Evolutionary conservation across 2,113 vertebrate genomes (phyloP).

Genomic region (Merops nubicus): DNA sequence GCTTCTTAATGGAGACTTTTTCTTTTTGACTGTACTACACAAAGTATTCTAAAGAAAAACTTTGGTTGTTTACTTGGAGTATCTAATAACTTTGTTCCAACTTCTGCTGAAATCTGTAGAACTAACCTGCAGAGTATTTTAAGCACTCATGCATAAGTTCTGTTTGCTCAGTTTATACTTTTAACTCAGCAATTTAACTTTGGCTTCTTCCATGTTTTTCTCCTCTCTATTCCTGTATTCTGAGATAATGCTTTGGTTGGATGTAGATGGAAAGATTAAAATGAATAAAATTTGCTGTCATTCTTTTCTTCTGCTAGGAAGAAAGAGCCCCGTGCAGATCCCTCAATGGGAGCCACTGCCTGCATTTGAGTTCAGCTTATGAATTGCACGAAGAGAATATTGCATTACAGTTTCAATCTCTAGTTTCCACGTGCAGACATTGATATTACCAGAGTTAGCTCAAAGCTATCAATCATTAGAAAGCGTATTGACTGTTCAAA

Average conservation of each 20-base stretch:
- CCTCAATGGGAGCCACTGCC: background rate
- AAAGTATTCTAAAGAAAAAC: background rate
- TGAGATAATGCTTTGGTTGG: background rate
- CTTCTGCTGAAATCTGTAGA: background rate
- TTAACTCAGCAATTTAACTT: background rate
- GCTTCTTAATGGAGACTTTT: background rate
- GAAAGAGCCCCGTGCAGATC: slow-evolving; percentile 30
- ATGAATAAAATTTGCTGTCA: background rate
- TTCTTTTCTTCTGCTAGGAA: slow-evolving; percentile 13
- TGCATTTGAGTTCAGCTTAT: slow-evolving; percentile 63
- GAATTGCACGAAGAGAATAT: slow-evolving; percentile 68
- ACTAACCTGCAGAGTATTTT: background rate
- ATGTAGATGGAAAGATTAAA: background rate
- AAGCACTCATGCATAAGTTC: background rate
- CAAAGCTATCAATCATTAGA: slow-evolving; percentile 78
- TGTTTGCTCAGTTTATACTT: background rate
- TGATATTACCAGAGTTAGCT: slow-evolving; percentile 68
- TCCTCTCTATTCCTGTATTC: background rate
- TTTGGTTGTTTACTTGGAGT: background rate
- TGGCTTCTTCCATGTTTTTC: background rate
- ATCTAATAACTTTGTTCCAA: background rate
- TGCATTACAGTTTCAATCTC: slow-evolving; percentile 64
- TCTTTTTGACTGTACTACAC: background rate
- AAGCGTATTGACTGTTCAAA: slow-evolving; percentile 77
- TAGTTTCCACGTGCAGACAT: slow-evolving; percentile 57